Evolutionary conservation across 2,113 vertebrate genomes (phyloP).

Genomic region (Nanorana parkeri): DNA sequence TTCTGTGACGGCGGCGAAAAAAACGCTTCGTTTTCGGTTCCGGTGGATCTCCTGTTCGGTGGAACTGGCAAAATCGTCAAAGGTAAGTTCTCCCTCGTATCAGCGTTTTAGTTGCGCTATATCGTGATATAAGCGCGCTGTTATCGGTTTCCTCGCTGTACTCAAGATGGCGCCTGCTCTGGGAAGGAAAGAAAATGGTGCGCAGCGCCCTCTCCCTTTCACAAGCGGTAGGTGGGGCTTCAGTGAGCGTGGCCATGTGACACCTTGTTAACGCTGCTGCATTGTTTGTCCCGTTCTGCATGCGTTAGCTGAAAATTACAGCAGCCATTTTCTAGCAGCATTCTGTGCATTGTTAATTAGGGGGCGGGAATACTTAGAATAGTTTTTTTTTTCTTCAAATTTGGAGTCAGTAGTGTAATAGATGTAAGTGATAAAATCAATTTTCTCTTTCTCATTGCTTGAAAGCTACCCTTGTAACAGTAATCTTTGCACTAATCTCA

Average conservation of each 20-base stretch:
- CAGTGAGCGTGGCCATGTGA: not conserved
- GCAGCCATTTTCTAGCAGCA: not conserved
- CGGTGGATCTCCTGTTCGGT: too few species aligned
- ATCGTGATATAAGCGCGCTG: not conserved
- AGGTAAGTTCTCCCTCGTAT: not conserved
- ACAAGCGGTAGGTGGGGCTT: constrained; percentile 21
- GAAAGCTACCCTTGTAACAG: too few species aligned
- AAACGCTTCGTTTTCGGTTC: not conserved
- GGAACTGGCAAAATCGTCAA: not conserved
- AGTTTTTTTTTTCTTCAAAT: too few species aligned
- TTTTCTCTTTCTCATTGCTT: too few species aligned
- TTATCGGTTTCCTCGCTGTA: constrained; percentile 4
- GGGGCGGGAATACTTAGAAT: not conserved
- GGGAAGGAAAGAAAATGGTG: not conserved
- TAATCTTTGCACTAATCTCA: too few species aligned
- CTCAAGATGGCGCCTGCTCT: constrained; percentile 39
- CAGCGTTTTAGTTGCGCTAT: not conserved
- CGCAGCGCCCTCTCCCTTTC: constrained; percentile 25
- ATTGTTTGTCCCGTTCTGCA: not conserved
- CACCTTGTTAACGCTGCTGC: not conserved
- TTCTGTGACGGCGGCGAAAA: not conserved
- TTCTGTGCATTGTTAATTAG: not conserved
- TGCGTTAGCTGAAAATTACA: not conserved
- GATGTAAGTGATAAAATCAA: too few species aligned
- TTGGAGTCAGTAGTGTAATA: too few species aligned